Base-by-base conservation (phyloP, 2,113 vertebrate species). In the Semnornis frantzii region DNA sequence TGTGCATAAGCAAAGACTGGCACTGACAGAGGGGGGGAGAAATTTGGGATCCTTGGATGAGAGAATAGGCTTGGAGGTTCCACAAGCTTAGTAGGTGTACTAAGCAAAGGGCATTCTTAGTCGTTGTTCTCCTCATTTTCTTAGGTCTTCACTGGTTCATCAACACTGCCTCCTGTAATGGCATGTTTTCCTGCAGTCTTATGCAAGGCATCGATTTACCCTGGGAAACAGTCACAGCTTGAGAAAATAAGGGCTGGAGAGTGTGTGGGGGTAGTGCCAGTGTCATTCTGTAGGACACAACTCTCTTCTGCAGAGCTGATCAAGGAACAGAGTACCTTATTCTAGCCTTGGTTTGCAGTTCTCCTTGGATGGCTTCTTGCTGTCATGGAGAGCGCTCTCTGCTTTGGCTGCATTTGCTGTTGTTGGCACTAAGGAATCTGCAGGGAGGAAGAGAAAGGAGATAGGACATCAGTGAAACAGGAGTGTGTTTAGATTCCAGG, bases 381-480 rank as follows among this genome's bases (percentile, higher is more conserved):
- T 89, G 63, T 57, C 48, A 21, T 4, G 21, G 59, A 58, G 37
- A 92, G 39, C 37, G 0, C 33, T 8, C 28, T 68, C 52, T 76
- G 82, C 75, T 82, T 44, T 69, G 73, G 23, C 77, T 89, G 66
- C 2, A 0, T 82, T 62, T 80, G 87, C 82, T 90, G 79, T 59
- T 60, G 19, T 0, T 92, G 85, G 52, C 82, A 34, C 57, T 85
- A 27, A 71, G 0, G 28, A 75, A 68, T 24, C 68, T 87, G 52
- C 52, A 58, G 84, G 75, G 89, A 92, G 74, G 89, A 87, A 85
- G 63, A 50, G 63, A 65, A 71, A 58, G 54, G 55, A 92, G 82
- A 62, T 28, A 62, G 33, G 21, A 12, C 39, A 15, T 31, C 4
- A 2, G 34, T 50, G 50, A 12, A 78, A 62, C 30, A 55, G 50